These are phyloP conservation scores for Semnornis frantzii DNA, from an alignment of 2,113 vertebrate genomes.

Conservation along the genomic window DNA sequence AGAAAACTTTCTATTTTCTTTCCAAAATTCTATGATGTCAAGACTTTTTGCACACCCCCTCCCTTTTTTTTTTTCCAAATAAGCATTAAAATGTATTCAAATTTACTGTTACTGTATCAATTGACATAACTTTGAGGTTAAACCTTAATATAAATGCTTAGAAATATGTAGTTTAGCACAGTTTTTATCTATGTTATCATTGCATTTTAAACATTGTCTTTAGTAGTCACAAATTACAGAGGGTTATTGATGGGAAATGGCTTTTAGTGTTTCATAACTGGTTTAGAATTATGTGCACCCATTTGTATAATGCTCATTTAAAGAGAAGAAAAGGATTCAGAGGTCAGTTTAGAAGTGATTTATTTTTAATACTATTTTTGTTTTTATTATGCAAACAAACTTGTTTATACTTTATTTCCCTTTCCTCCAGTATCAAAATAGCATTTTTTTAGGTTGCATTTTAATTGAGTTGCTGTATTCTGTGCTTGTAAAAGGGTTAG, in stretches of 20 bases:
- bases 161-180: neutral
- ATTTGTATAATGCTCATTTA: neutral
- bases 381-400: neutral
- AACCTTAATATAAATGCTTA: neutral
- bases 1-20: neutral
- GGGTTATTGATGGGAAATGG: neutral
- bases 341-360: neutral
- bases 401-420: neutral
- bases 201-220: neutral
- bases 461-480: neutral
- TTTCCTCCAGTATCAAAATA: neutral
- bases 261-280: neutral
- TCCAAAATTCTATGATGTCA: neutral
- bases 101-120: neutral
- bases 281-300: neutral
- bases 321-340: neutral
- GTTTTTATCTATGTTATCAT: neutral
- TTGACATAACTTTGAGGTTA: neutral
- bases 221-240: neutral
- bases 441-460: neutral
- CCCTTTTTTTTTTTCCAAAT: neutral
- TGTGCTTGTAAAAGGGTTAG: neutral
- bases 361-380: neutral
- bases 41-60: too few relatives aligned
- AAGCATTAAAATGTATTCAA: neutral